These are phyloP conservation scores for Lepidocyrtoides sp. DNA, from an alignment of 2,888 invertebrate genomes.

Conservation along the genomic window DNA sequence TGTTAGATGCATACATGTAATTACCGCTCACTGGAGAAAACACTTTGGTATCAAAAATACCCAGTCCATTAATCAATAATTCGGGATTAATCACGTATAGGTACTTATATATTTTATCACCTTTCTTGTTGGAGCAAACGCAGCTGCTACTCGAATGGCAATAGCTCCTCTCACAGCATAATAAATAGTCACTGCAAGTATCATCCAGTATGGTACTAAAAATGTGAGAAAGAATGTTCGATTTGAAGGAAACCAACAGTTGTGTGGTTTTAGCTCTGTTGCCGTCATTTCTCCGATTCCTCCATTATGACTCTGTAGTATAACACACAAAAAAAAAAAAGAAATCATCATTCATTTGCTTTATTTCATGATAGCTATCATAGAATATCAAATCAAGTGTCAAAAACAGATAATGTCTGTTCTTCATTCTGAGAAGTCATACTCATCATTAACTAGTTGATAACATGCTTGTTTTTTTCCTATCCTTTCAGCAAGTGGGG, in stretches of 20 bases:
- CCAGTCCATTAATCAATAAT: conserved; percentile 17
- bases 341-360: conserved; percentile 23
- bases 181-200: conserved; percentile 84
- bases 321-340: background rate
- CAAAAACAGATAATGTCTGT: conserved; percentile 16
- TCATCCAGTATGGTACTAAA: conserved; percentile 84
- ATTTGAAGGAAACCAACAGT: conserved; percentile 85
- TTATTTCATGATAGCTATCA: background rate
- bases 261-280: conserved; percentile 82
- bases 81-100: conserved; percentile 8
- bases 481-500: background rate
- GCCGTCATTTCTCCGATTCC: conserved; percentile 83
- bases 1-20: background rate
- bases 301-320: conserved; percentile 81
- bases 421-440: background rate
- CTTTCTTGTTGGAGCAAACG: conserved; percentile 83
- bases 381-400: conserved; percentile 24
- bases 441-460: conserved; percentile 1
- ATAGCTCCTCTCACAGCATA: conserved; percentile 84
- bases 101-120: conserved; percentile 41
- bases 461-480: background rate
- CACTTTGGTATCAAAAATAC: background rate
- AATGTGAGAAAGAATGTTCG: conserved; percentile 83
- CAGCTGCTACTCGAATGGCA: conserved; percentile 84
- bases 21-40: background rate